Percentiles rank a stretch among this genome's conserved stretches.
These are phyloP conservation scores for Halichoerus grypus DNA, from an alignment of 2,113 vertebrate genomes.

Conservation along the genomic window DNA sequence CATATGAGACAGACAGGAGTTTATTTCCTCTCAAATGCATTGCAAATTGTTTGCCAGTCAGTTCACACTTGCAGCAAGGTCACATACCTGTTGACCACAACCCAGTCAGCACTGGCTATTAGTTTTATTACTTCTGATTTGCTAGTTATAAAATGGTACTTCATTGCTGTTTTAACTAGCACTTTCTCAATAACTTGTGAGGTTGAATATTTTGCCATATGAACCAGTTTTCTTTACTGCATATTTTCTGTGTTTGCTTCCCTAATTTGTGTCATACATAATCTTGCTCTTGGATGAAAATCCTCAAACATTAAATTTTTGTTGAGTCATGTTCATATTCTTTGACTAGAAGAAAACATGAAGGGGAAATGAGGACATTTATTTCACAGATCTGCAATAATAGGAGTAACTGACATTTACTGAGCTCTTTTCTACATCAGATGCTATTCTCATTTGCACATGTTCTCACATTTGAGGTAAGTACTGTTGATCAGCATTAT, in stretches of 20 bases:
- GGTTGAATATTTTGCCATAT: conserved; percentile 43
- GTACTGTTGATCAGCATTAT: neutral
- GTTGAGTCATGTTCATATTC: conserved; percentile 1
- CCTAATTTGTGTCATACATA: conserved; percentile 46
- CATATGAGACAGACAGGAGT: neutral
- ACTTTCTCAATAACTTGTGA: conserved; percentile 50
- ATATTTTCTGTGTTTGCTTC: conserved; percentile 43
- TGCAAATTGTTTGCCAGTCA: neutral
- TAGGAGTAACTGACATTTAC: neutral
- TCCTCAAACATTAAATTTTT: conserved; percentile 67
- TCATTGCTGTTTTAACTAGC: conserved; percentile 11
- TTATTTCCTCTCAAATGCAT: conserved; percentile 7
- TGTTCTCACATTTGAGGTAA: conserved; percentile 21
- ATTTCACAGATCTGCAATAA: neutral
- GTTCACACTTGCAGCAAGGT: neutral
- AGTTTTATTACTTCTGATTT: conserved; percentile 43
- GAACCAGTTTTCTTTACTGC: conserved; percentile 44
- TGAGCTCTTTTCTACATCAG: neutral
- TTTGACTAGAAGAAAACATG: conserved; percentile 31
- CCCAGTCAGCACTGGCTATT: neutral
- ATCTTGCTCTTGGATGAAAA: conserved; percentile 50
- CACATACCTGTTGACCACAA: neutral
- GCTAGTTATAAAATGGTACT: conserved; percentile 28
- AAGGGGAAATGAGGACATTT: neutral
- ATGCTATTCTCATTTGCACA: neutral